Conservation (phyloP, 2,888 invertebrate genomes). For the Pheosia gnoma region DNA sequence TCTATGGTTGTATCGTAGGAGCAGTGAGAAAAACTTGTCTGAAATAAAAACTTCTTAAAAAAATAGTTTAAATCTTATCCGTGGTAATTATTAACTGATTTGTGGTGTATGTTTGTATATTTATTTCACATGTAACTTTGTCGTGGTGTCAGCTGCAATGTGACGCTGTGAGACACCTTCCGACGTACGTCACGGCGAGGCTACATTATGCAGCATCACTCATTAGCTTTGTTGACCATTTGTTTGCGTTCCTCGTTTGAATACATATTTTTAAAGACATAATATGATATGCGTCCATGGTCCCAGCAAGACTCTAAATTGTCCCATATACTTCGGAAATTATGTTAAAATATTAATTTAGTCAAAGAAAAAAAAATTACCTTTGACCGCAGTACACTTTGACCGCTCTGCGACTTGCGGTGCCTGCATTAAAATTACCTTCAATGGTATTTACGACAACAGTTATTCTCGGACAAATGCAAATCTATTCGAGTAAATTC, state of each 20-base stretch:
- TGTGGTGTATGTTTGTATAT: background rate
- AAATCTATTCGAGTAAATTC: background rate
- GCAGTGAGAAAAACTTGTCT: too few species aligned
- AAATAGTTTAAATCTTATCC: too few species aligned
- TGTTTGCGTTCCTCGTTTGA: conserved; percentile 6
- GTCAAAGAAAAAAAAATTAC: too few species aligned
- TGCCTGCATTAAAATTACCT: background rate
- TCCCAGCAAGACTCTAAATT: too few species aligned
- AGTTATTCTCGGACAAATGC: conserved; percentile 8
- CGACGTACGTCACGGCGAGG: conserved; percentile 25
- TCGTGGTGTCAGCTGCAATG: conserved; percentile 20
- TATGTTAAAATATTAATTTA: too few species aligned
- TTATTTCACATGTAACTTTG: conserved; percentile 13
- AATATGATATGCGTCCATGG: background rate
- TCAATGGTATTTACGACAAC: background rate
- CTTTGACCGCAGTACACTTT: too few species aligned
- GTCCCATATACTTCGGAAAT: too few species aligned
- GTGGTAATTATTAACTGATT: too few species aligned
- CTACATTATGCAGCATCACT: conserved; percentile 25
- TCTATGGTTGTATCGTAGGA: too few species aligned
- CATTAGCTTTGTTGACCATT: conserved; percentile 18
- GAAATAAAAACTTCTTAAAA: too few species aligned
- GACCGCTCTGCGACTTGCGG: too few species aligned
- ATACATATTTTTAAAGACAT: background rate
- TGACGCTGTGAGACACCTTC: conserved; percentile 25